These are phyloP conservation scores for Clistopyga incitator DNA, from an alignment of 2,888 invertebrate genomes.

Conservation along the genomic window DNA sequence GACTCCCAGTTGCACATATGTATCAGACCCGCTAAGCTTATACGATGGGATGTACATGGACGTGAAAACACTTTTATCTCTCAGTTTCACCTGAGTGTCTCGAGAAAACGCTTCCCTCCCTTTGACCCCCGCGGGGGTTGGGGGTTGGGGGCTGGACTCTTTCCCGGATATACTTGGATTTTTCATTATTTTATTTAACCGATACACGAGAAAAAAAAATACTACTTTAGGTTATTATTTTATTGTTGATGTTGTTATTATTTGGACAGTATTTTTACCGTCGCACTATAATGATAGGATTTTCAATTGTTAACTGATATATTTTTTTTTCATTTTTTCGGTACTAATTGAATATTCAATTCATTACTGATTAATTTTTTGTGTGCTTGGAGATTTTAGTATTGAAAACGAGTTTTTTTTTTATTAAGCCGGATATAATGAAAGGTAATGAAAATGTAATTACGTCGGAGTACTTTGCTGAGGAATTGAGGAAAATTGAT, in stretches of 20 bases:
- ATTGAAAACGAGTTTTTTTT: no score
- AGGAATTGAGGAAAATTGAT: neutral
- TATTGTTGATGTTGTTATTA: no score
- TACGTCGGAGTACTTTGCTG: neutral
- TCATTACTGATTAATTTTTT: no score
- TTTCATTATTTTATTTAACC: neutral
- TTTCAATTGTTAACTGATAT: neutral
- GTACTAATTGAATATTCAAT: no score
- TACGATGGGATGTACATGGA: neutral
- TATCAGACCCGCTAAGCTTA: neutral
- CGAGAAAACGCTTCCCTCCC: neutral
- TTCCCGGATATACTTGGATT: neutral
- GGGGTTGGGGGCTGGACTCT: no score
- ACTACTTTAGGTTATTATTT: no score
- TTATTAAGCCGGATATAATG: no score
- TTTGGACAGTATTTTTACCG: neutral
- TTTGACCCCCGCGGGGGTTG: neutral
- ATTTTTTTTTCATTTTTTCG: no score
- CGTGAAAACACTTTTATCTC: constrained; percentile 4
- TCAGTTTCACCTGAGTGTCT: constrained; percentile 10
- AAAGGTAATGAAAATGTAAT: no score
- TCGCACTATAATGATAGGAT: neutral
- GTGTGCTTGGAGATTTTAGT: no score
- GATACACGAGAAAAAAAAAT: neutral
- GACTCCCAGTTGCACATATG: neutral